Conservation (phyloP, 2,888 invertebrate genomes). For the Podotricha telesiphe region DNA sequence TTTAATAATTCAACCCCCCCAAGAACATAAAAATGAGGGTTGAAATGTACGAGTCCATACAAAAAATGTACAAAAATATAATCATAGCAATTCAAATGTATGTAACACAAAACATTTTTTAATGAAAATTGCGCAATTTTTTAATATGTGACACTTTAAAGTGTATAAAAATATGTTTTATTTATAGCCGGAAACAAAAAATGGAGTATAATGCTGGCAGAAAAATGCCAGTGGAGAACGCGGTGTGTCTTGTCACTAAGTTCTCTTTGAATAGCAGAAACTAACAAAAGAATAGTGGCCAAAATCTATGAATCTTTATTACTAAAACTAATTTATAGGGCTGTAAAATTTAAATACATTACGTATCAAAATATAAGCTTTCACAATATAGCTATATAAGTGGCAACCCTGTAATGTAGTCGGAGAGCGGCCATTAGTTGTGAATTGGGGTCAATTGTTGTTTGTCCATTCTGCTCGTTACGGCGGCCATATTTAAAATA, state of each 20-base stretch:
- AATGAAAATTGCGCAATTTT: too few relatives aligned
- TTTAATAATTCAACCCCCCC: slow-evolving; percentile 7
- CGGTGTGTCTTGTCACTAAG: too few relatives aligned
- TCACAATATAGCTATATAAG: slow-evolving; percentile 3
- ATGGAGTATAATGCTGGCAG: too few relatives aligned
- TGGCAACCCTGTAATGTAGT: slow-evolving; percentile 44
- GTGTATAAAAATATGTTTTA: too few relatives aligned
- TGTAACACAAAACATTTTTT: too few relatives aligned
- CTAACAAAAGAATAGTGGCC: neutral
- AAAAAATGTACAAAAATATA: neutral
- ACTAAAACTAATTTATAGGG: slow-evolving; percentile 4
- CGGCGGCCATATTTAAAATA: slow-evolving; percentile 68
- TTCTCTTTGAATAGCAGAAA: too few relatives aligned
- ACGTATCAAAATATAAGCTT: neutral
- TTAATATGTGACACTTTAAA: too few relatives aligned
- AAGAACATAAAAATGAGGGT: slow-evolving; percentile 10
- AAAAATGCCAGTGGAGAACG: too few relatives aligned
- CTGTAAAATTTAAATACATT: slow-evolving; percentile 2
- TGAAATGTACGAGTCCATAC: neutral
- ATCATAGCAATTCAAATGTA: too few relatives aligned
- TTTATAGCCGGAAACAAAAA: too few relatives aligned
- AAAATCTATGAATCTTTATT: too few relatives aligned
- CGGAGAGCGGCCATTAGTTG: slow-evolving; percentile 54
- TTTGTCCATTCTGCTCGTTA: slow-evolving; percentile 65
- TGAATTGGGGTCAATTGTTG: slow-evolving; percentile 69